Evolutionary conservation across 1,140 invertebrate genomes (phyloP).

Genomic region (Stegodyphus mimosarum): DNA sequence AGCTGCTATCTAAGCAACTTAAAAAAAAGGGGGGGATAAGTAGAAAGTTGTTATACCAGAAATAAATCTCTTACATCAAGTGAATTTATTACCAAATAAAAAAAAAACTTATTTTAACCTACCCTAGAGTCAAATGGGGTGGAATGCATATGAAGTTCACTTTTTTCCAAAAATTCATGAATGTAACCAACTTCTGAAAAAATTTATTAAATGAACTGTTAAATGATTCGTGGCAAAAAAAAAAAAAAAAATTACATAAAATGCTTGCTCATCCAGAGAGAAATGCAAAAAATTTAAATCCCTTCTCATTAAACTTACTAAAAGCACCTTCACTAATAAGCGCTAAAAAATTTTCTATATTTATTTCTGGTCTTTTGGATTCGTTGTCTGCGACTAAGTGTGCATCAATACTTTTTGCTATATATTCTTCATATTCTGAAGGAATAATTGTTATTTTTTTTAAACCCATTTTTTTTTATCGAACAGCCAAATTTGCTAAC

Average conservation of each 20-base stretch:
- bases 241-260: neutral
- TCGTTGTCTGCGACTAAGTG: neutral
- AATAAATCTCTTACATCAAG: neutral
- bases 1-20: no score
- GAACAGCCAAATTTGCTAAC: neutral
- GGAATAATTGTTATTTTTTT: slow-evolving; percentile 27
- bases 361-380: slow-evolving; percentile 8
- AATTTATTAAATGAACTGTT: neutral
- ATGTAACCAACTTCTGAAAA: slow-evolving; percentile 14
- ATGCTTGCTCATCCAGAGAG: neutral
- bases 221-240: neutral
- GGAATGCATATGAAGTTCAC: slow-evolving; percentile 1
- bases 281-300: neutral
- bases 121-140: neutral
- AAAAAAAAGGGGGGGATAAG: no score
- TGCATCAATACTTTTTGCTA: neutral
- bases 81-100: neutral
- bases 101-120: neutral
- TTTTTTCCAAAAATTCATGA: slow-evolving; percentile 35
- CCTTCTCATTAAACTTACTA: slow-evolving; percentile 4
- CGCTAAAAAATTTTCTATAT: slow-evolving; percentile 2
- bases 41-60: neutral
- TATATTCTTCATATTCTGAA: neutral
- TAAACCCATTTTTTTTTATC: neutral
- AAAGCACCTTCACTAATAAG: slow-evolving; percentile 4